Percentiles rank a stretch among this genome's conserved stretches.
These are phyloP conservation scores for Crepidodera aurea DNA, from an alignment of 2,888 invertebrate species.

Conservation along the genomic window DNA sequence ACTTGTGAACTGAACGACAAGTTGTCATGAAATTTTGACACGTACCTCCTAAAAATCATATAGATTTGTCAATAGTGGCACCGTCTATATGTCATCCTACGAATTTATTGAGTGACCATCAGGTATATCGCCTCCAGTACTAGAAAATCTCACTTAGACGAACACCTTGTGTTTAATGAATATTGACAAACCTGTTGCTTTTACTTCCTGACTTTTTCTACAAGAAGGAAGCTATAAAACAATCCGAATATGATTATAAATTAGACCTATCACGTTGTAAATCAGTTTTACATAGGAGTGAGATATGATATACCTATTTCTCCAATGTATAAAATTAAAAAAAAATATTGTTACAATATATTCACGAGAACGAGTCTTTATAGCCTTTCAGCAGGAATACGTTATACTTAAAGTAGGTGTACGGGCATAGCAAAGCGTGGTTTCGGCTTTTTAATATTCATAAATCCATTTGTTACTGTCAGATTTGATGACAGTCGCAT, in stretches of 20 bases:
- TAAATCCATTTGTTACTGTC: conserved; percentile 24
- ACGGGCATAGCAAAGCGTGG: neutral
- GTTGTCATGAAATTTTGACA: too few species aligned
- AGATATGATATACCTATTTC: conserved; percentile 6
- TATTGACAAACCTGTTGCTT: neutral
- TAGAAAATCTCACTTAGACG: too few species aligned
- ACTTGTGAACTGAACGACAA: too few species aligned
- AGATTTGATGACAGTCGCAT: neutral
- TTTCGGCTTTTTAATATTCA: conserved; percentile 7
- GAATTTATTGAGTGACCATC: too few species aligned
- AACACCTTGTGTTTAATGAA: neutral
- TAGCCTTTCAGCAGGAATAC: neutral
- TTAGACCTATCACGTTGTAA: conserved; percentile 11
- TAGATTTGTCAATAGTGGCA: too few species aligned
- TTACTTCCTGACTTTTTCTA: conserved; percentile 4
- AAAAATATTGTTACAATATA: neutral
- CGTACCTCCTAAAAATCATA: too few species aligned
- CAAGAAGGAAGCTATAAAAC: conserved; percentile 19
- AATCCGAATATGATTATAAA: conserved; percentile 17
- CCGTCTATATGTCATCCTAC: too few species aligned
- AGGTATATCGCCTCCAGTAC: too few species aligned
- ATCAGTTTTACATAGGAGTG: conserved; percentile 7
- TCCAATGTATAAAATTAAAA: neutral
- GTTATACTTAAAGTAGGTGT: conserved; percentile 6
- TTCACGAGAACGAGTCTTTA: neutral